Percentiles rank a stretch among this genome's conserved stretches.
Evolutionary conservation across 2,113 vertebrate species (phyloP).

Genomic region (Canis aureus): DNA sequence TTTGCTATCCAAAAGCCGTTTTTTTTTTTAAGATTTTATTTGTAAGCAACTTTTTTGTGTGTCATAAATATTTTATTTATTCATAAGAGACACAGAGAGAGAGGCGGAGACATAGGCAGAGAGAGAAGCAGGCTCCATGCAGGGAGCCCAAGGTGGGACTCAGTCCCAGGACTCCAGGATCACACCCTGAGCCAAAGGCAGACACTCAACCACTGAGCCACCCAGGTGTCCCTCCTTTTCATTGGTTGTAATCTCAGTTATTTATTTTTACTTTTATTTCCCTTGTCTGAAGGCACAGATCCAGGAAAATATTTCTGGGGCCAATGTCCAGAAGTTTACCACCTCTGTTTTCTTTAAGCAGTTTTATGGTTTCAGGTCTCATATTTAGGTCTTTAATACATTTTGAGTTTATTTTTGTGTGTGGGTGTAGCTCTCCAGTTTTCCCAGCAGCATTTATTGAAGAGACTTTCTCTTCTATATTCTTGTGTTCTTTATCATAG

Average conservation of each 20-base stretch:
- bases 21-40: too few species aligned
- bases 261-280: background rate
- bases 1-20: background rate
- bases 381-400: background rate
- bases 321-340: background rate
- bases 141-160: too few species aligned
- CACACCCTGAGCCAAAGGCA: too few species aligned
- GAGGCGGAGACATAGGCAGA: too few species aligned
- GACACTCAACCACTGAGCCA: too few species aligned
- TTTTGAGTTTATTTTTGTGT: background rate
- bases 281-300: background rate
- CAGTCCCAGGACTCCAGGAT: too few species aligned
- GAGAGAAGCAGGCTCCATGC: too few species aligned
- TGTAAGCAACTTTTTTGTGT: too few species aligned
- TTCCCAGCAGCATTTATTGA: background rate
- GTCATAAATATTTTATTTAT: too few species aligned
- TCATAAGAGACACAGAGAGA: too few species aligned
- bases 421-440: background rate
- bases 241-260: background rate
- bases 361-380: background rate
- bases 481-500: background rate
- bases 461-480: background rate
- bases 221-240: background rate
- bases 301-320: background rate
- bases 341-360: background rate